A percentile compares a stretch with the other conserved stretches of the same genome.
Conservation (phyloP, 2,888 invertebrate species). For the Noctua pronuba region DNA sequence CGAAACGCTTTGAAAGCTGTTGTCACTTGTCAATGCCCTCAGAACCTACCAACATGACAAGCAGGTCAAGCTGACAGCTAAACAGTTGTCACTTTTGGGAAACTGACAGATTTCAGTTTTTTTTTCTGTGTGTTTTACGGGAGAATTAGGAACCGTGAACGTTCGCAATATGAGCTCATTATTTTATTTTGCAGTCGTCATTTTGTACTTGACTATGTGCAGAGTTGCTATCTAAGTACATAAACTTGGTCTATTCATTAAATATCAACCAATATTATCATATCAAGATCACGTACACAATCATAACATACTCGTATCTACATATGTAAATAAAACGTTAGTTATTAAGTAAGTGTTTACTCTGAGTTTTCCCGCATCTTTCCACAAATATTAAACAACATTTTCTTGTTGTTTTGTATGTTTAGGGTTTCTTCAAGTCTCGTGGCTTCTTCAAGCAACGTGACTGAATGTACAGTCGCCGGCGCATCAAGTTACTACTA, state of each 20-base stretch:
- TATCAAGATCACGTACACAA: not conserved
- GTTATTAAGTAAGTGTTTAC: slow-evolving; percentile 17
- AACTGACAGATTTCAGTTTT: not conserved
- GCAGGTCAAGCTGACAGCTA: not conserved
- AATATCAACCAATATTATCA: not conserved
- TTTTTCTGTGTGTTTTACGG: not conserved
- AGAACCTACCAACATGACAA: not conserved
- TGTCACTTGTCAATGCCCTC: not conserved
- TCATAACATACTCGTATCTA: slow-evolving; percentile 1
- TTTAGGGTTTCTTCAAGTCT: slow-evolving; percentile 37
- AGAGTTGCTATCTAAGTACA: not conserved
- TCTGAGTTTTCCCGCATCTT: slow-evolving; percentile 18
- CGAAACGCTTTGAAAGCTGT: not conserved
- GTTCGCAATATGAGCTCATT: too few relatives aligned
- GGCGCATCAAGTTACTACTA: too few relatives aligned
- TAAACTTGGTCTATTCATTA: not conserved
- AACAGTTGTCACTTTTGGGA: not conserved
- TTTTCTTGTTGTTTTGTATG: slow-evolving; percentile 48
- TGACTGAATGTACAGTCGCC: not conserved
- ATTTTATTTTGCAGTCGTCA: too few relatives aligned
- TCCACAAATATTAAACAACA: slow-evolving; percentile 20
- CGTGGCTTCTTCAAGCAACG: slow-evolving; percentile 12
- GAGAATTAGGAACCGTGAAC: too few relatives aligned
- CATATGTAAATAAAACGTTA: not conserved
- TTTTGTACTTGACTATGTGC: not conserved